These are phyloP conservation scores for Himalopsyche tibetana DNA, from an alignment of 2,888 invertebrate species.

Conservation along the genomic window DNA sequence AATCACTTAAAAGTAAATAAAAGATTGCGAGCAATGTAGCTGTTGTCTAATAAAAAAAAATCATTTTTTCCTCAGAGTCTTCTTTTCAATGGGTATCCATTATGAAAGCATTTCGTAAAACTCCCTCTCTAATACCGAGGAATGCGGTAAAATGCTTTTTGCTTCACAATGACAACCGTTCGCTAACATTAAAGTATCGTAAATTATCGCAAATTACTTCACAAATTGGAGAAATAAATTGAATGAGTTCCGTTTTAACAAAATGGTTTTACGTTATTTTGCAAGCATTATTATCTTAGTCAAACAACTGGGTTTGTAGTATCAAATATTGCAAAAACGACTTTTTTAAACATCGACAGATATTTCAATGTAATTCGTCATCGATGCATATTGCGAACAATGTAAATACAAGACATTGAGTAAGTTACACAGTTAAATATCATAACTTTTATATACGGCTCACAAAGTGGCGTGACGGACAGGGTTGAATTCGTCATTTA, in stretches of 20 bases:
- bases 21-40: not conserved
- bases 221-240: constrained; percentile 25
- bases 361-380: not conserved
- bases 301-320: not conserved
- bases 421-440: too few relatives aligned
- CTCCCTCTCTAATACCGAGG: constrained; percentile 3
- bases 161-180: constrained; percentile 20
- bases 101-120: constrained; percentile 34
- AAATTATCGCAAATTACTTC: constrained; percentile 24
- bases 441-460: too few relatives aligned
- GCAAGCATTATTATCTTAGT: not conserved
- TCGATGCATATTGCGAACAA: not conserved
- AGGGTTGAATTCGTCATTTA: too few relatives aligned
- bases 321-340: constrained; percentile 4
- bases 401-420: too few relatives aligned
- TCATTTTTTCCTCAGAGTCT: not conserved
- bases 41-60: constrained; percentile 4
- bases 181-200: constrained; percentile 4
- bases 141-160: constrained; percentile 15
- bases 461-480: too few relatives aligned
- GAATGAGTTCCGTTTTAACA: constrained; percentile 8
- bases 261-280: not conserved
- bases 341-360: not conserved
- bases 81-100: not conserved
- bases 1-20: not conserved